A percentile compares a stretch with the other conserved stretches of the same genome.
These are phyloP conservation scores for Aspiorhynchus laticeps DNA, from an alignment of 2,113 vertebrate species.

Conservation along the genomic window DNA sequence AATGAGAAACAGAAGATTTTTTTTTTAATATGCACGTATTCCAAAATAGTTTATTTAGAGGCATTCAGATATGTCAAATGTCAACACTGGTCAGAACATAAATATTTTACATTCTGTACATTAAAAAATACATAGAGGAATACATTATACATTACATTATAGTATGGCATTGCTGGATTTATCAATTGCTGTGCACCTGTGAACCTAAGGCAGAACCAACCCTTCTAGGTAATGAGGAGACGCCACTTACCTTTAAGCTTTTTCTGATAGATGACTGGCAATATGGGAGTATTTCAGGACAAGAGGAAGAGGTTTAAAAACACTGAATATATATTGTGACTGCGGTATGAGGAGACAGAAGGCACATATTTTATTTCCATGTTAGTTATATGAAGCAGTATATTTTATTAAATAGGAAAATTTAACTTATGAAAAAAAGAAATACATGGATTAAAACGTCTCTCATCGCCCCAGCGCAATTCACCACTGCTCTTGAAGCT, in stretches of 20 bases:
- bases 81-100: slow-evolving; percentile 31
- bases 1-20: slow-evolving; percentile 32
- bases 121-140: background rate
- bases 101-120: background rate
- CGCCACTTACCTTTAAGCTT: slow-evolving; percentile 72
- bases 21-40: slow-evolving; percentile 9
- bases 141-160: background rate
- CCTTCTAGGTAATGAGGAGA: slow-evolving; percentile 57
- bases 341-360: slow-evolving; percentile 13
- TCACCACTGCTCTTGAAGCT: background rate
- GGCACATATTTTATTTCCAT: background rate
- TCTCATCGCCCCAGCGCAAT: background rate
- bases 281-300: slow-evolving; percentile 46
- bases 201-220: slow-evolving; percentile 59
- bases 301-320: background rate
- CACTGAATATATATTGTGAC: slow-evolving; percentile 30
- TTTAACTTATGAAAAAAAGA: background rate
- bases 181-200: slow-evolving; percentile 58
- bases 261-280: slow-evolving; percentile 62
- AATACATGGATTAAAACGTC: background rate
- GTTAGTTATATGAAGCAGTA: background rate
- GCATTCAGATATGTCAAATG: slow-evolving; percentile 64
- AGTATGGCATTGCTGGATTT: background rate
- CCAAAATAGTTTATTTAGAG: slow-evolving; percentile 56
- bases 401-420: background rate